Evolutionary conservation across 2,113 vertebrate genomes (phyloP).

Genomic region (Lamprotornis superbus): DNA sequence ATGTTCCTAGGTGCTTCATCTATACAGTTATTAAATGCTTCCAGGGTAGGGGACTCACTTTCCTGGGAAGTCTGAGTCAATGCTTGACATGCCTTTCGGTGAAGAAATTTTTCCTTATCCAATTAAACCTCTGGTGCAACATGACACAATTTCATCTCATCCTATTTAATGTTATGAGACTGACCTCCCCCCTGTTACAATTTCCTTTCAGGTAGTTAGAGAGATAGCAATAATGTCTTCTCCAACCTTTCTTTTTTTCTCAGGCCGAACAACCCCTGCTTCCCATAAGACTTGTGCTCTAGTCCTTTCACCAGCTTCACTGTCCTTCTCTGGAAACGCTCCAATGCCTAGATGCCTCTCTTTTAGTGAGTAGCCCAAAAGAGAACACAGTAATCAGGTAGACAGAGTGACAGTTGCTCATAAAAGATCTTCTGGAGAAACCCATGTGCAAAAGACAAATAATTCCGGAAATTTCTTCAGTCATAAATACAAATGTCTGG

Average conservation of each 20-base stretch:
- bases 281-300: background rate
- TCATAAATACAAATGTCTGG: background rate
- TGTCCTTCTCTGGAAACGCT: background rate
- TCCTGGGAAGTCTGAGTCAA: background rate
- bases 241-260: background rate
- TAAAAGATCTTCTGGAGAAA: background rate
- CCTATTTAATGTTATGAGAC: background rate
- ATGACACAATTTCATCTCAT: background rate
- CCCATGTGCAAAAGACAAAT: background rate
- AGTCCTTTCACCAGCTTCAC: background rate
- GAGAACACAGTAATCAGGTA: background rate
- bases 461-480: background rate
- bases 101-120: background rate
- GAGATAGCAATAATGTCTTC: background rate
- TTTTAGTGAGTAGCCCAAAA: background rate
- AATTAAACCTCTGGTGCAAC: background rate
- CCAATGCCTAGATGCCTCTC: background rate
- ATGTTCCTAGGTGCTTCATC: background rate
- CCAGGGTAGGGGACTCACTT: background rate
- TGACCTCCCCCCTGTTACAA: fast-evolving
- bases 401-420: background rate
- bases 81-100: background rate
- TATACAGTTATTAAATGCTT: background rate
- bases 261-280: background rate
- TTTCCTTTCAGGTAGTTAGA: background rate